Evolutionary conservation across 2,113 vertebrate genomes (phyloP), one percentile per base, ranked within the genome.

Genomic region (Limnothrissa miodon): DNA sequence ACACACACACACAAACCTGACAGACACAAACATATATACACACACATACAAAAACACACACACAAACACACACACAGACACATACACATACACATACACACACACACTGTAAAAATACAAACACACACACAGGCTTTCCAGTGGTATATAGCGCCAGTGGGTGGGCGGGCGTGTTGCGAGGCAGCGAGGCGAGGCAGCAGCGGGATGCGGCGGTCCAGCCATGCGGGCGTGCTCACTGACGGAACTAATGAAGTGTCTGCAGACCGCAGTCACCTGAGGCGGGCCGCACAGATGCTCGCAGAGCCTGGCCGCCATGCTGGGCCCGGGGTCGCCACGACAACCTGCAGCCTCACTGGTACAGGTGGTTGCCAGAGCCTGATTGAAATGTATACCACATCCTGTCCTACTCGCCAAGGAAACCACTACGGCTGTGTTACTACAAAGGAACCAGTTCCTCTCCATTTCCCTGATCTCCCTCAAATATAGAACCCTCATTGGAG

Each of bases 71-170:
- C 45, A 53, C 42, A 62, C 42, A 13, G 3, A 81, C 78, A 80
- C 78, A 89, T 79, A 1, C 36, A 88, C 82, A 85, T 85, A 84
- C 78, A 66, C 85, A 79, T 39, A 23, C 51, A n/a, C 21, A 53
- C 51, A 56, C 51, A 56, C 13, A 56, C 23, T 42, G 42, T 42
- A n/a, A n/a, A 23, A 19, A 79, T 42, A 45, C 39, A 45, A 13
- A 51, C 48, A 51, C 48, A 51, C 48, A 51, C 15, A 51, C 1
- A 1, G 51, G 51, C 51, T 23, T 56, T 21, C 51, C 51, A 56
- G 51, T 21, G 21, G 51, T 56, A 23, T 56, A 56, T 56, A 56
- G 51, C 21, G 19, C 0, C 19, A 21, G 21, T 56, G 51, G 21
- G 51, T 23, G 21, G 21, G 51, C 19, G 6, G 51, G 3, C 51